Base-by-base conservation (phyloP, 2,888 invertebrate species). In the Xestia ashworthii region DNA sequence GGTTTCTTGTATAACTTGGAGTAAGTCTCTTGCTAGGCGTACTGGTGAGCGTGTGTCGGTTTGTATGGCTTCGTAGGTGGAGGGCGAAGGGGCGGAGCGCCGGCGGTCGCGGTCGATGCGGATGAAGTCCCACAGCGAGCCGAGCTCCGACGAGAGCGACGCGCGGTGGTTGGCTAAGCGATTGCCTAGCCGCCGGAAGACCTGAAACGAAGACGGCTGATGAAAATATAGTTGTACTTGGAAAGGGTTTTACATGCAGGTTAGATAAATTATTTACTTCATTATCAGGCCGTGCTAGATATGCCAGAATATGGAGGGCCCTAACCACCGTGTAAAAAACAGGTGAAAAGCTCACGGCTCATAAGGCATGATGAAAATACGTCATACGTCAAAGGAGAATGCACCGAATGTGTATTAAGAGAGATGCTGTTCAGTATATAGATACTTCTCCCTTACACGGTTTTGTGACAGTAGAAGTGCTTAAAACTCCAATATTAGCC, bases 1-100 rank as follows among this genome's bases (percentile, higher is more conserved):
- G 0, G 97, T 96, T 75, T 97, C 97, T 83, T 97, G 97, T 6
- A 97, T 92, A 0, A 97, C 96, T 90, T 96, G 96, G 8, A 96
- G 85, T 1, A 97, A 87, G 74, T 97, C 97, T 83, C 95, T 92
- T 11, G 97, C 96, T 32, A 97, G 89, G 66, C 94, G 87, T 0
- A 93, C 94, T 0, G 96, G 96, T 2, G 96, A 94, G 58, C 93
- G 92, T 41, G 94, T 86, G 80, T 95, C 95, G 11, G 87, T 77
- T 32, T 91, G 89, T 38, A 95, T 92, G 22, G 94, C 92, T 78
- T 94, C 95, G 85, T 93, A 94, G 19, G 92, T 81, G 55, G 91
- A 87, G 8, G 83, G 89, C 8, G 93, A 90, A 38, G 95, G 94
- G 11, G 95, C 94, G 38, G 96, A 95, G 3, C 95, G 92, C 44